Conservation (phyloP, 2,888 invertebrate species). For the Ornithoptera priamus region DNA sequence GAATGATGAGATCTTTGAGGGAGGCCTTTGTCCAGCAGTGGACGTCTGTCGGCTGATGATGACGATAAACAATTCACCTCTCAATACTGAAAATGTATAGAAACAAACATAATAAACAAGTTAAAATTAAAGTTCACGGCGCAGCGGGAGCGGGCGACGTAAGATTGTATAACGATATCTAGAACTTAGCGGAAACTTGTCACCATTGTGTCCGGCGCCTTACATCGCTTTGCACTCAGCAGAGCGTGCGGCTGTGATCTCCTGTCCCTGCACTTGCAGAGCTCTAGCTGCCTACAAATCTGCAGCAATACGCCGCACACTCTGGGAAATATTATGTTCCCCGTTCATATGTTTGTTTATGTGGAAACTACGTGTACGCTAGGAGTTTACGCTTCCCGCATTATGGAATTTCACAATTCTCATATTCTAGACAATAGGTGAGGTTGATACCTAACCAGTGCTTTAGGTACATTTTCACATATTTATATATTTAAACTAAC, state of each 20-base stretch:
- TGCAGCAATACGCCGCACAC: conserved; percentile 3
- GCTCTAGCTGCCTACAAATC: conserved; percentile 28
- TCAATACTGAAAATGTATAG: not conserved
- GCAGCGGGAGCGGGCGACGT: conserved; percentile 29
- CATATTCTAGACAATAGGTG: not conserved
- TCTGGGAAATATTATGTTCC: conserved; percentile 11
- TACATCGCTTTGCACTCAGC: conserved; percentile 50
- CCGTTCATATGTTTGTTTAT: conserved; percentile 12
- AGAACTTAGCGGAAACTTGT: conserved; percentile 38
- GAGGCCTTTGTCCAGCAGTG: too few relatives aligned
- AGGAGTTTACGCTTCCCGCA: not conserved
- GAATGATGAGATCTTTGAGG: too few relatives aligned
- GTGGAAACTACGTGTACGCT: conserved; percentile 3
- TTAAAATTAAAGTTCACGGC: conserved; percentile 31
- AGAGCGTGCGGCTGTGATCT: conserved; percentile 39
- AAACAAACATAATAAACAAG: conserved; percentile 15
- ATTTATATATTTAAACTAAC: too few relatives aligned
- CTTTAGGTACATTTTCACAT: too few relatives aligned
- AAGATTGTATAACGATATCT: conserved; percentile 27
- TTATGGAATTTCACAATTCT: not conserved
- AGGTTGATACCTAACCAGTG: too few relatives aligned
- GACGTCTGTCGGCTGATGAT: not conserved
- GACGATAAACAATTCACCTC: not conserved
- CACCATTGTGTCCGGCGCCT: conserved; percentile 40
- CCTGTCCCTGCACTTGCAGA: conserved; percentile 26